Evolutionary conservation across 2,888 invertebrate species (phyloP), one percentile per base, ranked within the genome.

Genomic region (Vesta saturnalis): DNA sequence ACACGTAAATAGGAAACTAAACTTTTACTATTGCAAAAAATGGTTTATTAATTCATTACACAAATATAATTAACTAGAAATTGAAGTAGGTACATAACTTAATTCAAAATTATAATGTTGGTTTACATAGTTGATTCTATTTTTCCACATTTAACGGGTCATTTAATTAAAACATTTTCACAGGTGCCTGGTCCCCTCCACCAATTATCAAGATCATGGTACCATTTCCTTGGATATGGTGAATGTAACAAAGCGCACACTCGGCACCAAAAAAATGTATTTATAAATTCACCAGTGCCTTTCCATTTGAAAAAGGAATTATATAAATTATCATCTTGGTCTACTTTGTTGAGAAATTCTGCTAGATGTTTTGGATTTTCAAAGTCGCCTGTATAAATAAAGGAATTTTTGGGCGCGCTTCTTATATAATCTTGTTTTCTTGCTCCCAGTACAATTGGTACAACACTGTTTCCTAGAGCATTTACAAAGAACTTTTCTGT

Each of bases 401-500:
- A 98, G 1, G 96, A 96, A 77, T 94, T 91, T 81, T 93, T 91
- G 0, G 98, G 98, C 1, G 97, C 94, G 73, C 91, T 90, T 54
- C 92, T 89, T 69, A 91, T 92, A 84, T 98, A 98, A 82, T 98
- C 97, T 67, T 93, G 92, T 0, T 95, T 94, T 54, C 94, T 90
- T 0, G 95, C 97, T 0, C 98, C 97, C 97, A 98, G 97, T 67
- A 96, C 97, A 73, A 98, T 94, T 0, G 97, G 97, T 73, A 98
- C 83, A 49, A 96, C 91, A 83, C 94, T 93, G 77, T 93, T 90
- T 64, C 91, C 90, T 65, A 97, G 86, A 64, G 96, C 97, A 81
- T 97, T 97, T 60, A 97, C 95, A 84, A 95, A 98, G 85, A 97
- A 96, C 83, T 98, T 98, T 83, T 98, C 98, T 0, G 97, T 97